Percentiles rank a stretch among this genome's conserved stretches.
phyloP scores from a whole-genome alignment of 2,888 invertebrate species.

The Gasteruption jaculator region DNA sequence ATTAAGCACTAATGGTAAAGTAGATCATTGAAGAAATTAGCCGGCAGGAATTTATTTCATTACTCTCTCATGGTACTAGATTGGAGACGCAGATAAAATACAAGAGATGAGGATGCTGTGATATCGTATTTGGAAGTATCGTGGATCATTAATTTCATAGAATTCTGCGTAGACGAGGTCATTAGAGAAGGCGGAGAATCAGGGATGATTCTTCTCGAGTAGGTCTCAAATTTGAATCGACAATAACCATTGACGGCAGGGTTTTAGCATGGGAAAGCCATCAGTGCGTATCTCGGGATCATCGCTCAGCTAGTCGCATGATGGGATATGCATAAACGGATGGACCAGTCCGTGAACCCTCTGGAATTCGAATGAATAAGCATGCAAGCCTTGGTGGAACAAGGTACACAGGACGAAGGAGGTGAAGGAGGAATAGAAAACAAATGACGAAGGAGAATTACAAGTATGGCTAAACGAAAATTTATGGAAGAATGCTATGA shows the following conservation, averaged over 20 bases:
- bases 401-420: slow-evolving; percentile 27
- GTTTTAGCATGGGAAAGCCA: slow-evolving; percentile 31
- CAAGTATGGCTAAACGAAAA: no score
- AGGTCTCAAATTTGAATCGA: slow-evolving; percentile 36
- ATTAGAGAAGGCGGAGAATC: no score
- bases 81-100: no score
- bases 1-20: no score
- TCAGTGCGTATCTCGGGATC: slow-evolving; percentile 37
- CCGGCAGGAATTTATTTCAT: no score
- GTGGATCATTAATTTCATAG: slow-evolving; percentile 34
- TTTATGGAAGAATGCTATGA: slow-evolving; percentile 32
- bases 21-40: no score
- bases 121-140: no score
- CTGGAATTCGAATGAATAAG: slow-evolving; percentile 38
- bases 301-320: slow-evolving; percentile 25
- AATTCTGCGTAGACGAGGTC: no score
- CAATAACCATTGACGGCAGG: slow-evolving; percentile 19
- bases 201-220: no score
- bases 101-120: no score
- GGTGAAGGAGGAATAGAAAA: slow-evolving; percentile 24
- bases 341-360: slow-evolving; percentile 25
- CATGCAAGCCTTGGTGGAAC: slow-evolving; percentile 29
- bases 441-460: slow-evolving; percentile 33
- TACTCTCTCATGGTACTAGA: no score
- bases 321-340: slow-evolving; percentile 12